A percentile compares a stretch with the other conserved stretches of the same genome.
phyloP scores from a whole-genome alignment of 1,140 invertebrate species.

The Dendroctonus ponderosae region DNA sequence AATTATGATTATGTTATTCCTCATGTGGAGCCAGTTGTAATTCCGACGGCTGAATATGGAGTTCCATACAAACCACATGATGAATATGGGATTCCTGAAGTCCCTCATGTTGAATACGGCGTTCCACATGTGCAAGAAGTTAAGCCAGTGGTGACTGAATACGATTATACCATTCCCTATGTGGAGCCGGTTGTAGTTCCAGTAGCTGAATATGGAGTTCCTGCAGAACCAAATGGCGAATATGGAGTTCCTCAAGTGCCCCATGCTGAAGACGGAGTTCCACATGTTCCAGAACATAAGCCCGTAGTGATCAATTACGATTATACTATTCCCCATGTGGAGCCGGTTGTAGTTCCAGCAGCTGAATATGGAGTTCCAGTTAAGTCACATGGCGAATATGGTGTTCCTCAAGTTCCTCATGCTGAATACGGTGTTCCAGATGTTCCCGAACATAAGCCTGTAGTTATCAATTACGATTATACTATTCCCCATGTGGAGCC shows the following conservation, averaged over 20 bases:
- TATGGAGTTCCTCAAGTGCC: constrained; percentile 5
- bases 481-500: constrained; percentile 5
- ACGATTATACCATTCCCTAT: constrained; percentile 14
- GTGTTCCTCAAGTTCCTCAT: constrained; percentile 6
- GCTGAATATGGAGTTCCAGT: constrained; percentile 14
- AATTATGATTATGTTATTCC: constrained; percentile 17
- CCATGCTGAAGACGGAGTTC: constrained; percentile 14
- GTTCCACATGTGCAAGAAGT: background rate
- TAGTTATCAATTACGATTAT: constrained; percentile 13
- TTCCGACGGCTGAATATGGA: constrained; percentile 11
- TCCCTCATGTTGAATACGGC: constrained; percentile 21
- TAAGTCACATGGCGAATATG: constrained; percentile 16
- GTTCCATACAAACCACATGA: constrained; percentile 10
- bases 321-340: constrained; percentile 5
- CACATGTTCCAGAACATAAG: background rate
- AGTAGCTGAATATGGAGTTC: constrained; percentile 12
- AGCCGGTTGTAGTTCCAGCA: background rate
- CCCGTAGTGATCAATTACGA: constrained; percentile 1
- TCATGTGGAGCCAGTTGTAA: background rate
- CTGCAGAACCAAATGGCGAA: constrained; percentile 2
- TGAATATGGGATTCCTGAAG: too few species aligned
- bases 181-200: background rate
- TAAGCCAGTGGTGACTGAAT: background rate
- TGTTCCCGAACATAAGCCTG: background rate
- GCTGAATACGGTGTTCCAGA: constrained; percentile 19